Evolutionary conservation across 30 jellyfish, hydroid and myxozoan species (phyloP).

Genomic region (Catostylus mosaicus): DNA sequence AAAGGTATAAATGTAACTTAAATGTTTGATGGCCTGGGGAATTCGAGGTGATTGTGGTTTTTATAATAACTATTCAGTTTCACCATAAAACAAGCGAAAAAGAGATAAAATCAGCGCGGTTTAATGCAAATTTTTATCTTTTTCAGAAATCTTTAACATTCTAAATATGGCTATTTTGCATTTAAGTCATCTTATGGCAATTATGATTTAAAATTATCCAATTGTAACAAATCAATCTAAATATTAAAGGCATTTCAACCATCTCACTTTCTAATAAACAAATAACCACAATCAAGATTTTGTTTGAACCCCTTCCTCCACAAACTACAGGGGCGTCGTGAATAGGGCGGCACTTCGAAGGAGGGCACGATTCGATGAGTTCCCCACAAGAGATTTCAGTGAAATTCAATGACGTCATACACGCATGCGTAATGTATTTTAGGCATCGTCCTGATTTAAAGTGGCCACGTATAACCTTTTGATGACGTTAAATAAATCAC

Average conservation of each 20-base stretch:
- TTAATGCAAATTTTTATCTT: background rate
- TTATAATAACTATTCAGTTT: background rate
- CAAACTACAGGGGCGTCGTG: too few species aligned
- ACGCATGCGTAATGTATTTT: too few species aligned
- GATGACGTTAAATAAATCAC: too few species aligned
- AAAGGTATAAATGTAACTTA: too few species aligned
- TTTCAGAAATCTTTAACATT: too few species aligned
- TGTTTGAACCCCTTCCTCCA: too few species aligned
- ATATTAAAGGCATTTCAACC: background rate
- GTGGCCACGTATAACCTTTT: too few species aligned
- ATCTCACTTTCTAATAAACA: background rate
- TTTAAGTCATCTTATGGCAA: conserved; percentile 4
- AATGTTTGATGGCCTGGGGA: background rate
- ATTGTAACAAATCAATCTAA: background rate
- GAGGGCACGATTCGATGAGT: too few species aligned
- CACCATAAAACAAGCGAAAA: background rate
- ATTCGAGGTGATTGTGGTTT: background rate
- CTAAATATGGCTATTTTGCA: background rate
- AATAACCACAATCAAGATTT: conserved; percentile 5
- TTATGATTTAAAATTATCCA: background rate
- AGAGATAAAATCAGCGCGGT: conserved; percentile 11
- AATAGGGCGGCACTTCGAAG: too few species aligned
- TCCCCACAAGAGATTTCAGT: too few species aligned
- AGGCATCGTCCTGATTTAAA: too few species aligned
- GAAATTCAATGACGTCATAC: too few species aligned